Base-by-base conservation (phyloP, 2,797 vertebrate species). In the Parotocinclus haroldoi region DNA sequence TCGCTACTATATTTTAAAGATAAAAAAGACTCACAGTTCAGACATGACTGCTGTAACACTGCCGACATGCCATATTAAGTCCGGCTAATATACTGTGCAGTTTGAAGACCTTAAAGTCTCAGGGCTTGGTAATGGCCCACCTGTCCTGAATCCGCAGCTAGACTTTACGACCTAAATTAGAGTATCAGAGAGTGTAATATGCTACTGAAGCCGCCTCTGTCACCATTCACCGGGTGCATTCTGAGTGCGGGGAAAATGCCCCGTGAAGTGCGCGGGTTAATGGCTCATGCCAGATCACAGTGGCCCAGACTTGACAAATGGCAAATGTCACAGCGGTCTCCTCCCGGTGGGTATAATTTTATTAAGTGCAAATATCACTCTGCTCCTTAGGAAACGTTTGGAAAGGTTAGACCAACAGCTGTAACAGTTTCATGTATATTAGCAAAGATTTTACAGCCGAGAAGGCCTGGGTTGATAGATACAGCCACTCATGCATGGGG, bases 301-400 rank as follows among this genome's bases (percentile, higher is more conserved):
- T 86, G 86, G 84, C 85, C 87, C 84, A 80, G 77, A 87, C 85
- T 89, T 92, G 89, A 90, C 88, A 92, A 92, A 92, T 91, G 89
- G 88, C 90, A 92, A 92, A 91, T 92, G 89, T 91, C 90, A 92
- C 87, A 80, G 81, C 88, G 82, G 85, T 90, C 90, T 91, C 90
- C 90, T 92, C 91, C 89, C 90, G 89, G 88, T 90, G 88, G 88
- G 90, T 90, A 91, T 92, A 88, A 91, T 92, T 92, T 88, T 90
- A 91, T 91, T 88, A 91, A 90, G 89, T 87, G 91, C 89, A 92
- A 92, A 92, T 91, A 92, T 91, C 90, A 92, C 87, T 80, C 85
- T 83, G 88, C 89, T 90, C 90, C 89, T 91, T 89, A 88, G 87
- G 90, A 91, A 90, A 91, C 83, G 76, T 84, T 71, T 68, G 60